Conservation (phyloP, 2,113 vertebrate genomes). For the Chinchilla lanigera region DNA sequence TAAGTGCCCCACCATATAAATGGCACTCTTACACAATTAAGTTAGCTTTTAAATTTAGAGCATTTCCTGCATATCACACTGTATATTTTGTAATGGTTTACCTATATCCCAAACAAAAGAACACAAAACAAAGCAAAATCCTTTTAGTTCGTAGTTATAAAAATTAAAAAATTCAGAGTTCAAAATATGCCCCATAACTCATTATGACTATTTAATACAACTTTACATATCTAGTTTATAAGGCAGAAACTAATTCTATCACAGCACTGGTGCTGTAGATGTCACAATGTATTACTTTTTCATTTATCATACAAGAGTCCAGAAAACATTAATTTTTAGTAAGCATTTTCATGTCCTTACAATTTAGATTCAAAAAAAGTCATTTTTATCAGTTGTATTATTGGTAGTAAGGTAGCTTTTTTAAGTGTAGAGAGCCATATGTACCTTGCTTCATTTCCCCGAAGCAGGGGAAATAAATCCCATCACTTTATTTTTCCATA, state of each 20-base stretch:
- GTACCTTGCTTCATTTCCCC: neutral
- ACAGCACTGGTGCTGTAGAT: neutral
- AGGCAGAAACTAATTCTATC: neutral
- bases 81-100: neutral
- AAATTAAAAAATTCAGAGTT: neutral
- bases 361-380: neutral
- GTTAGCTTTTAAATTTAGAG: neutral
- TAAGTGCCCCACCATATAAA: neutral
- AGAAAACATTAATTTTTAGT: neutral
- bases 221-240: neutral
- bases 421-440: neutral
- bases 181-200: neutral
- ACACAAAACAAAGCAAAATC: neutral
- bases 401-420: constrained; percentile 37
- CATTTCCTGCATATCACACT: neutral
- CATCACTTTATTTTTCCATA: constrained; percentile 67
- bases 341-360: neutral
- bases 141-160: neutral
- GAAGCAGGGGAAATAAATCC: constrained; percentile 65
- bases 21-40: neutral
- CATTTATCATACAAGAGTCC: neutral
- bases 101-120: neutral
- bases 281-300: neutral
- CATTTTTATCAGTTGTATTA: neutral
- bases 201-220: neutral